Conservation (phyloP, 2,113 vertebrate species). For the Anarhynchus alexandrinus region DNA sequence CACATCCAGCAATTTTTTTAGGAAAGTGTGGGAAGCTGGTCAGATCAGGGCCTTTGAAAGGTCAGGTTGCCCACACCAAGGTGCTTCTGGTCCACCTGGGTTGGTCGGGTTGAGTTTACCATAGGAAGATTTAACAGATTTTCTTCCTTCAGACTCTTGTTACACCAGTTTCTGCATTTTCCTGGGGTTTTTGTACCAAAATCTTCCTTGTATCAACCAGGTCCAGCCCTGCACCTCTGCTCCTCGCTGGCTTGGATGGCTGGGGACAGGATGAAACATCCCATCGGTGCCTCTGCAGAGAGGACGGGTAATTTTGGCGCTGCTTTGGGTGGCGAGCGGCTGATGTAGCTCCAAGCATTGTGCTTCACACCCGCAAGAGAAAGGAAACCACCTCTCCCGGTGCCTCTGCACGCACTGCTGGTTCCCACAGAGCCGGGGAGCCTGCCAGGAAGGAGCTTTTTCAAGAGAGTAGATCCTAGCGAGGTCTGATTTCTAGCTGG, state of each 20-base stretch:
- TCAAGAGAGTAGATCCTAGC: not conserved
- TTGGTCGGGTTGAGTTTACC: not conserved
- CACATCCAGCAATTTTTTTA: not conserved
- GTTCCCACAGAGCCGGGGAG: constrained; percentile 1
- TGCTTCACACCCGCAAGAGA: not conserved
- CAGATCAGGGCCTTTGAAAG: not conserved
- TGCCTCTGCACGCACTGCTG: not conserved
- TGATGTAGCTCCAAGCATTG: not conserved
- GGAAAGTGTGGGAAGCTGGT: not conserved
- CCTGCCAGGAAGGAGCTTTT: constrained; percentile 19
- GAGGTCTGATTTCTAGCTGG: constrained; percentile 38
- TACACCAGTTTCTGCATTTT: not conserved
- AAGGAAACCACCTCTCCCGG: not conserved
- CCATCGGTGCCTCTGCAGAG: not conserved
- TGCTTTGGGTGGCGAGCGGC: not conserved
- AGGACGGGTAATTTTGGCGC: rapidly evolving
- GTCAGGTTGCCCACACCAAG: not conserved
- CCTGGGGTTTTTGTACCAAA: not conserved
- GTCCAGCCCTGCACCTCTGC: not conserved
- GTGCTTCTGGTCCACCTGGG: not conserved
- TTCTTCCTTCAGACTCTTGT: not conserved
- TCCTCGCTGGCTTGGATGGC: not conserved
- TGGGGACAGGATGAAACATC: not conserved
- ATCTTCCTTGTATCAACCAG: not conserved
- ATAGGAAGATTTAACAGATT: not conserved